phyloP scores from a whole-genome alignment of 2,113 vertebrate species.

The Poecilia latipinna region DNA sequence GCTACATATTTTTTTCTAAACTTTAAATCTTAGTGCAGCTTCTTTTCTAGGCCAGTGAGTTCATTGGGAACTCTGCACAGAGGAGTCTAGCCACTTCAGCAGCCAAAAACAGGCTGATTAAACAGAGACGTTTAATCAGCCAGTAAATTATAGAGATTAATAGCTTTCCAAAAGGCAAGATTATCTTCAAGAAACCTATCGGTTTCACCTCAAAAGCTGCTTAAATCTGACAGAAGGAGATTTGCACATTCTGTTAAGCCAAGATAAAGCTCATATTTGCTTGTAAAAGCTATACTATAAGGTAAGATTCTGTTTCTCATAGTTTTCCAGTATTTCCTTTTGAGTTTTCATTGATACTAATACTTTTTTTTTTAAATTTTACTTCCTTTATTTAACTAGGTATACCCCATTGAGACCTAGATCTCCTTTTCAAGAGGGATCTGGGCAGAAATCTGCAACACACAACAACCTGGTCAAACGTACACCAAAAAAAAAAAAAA shows the following conservation, averaged over 20 bases:
- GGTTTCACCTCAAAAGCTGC: slow-evolving; percentile 41
- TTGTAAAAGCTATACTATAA: slow-evolving; percentile 1
- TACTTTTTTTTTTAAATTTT: too few relatives aligned
- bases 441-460: too few relatives aligned
- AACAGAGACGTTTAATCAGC: slow-evolving; percentile 64
- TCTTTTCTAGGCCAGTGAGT: slow-evolving; percentile 37
- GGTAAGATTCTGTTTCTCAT: not conserved
- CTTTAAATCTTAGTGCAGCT: slow-evolving; percentile 24
- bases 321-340: not conserved
- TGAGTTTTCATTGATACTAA: not conserved
- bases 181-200: slow-evolving; percentile 52
- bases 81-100: slow-evolving; percentile 41
- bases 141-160: slow-evolving; percentile 71
- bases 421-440: too few relatives aligned
- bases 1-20: not conserved
- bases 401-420: too few relatives aligned
- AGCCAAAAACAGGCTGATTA: slow-evolving; percentile 46
- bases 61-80: slow-evolving; percentile 43
- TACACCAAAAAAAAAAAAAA: too few relatives aligned
- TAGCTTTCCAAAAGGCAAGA: slow-evolving; percentile 45
- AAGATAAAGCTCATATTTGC: slow-evolving; percentile 37
- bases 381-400: too few relatives aligned
- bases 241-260: slow-evolving; percentile 22
- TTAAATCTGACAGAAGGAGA: slow-evolving; percentile 29
- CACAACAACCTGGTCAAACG: too few relatives aligned